Evolutionary conservation across 2,888 invertebrate species (phyloP).

Genomic region (Cabera pusaria): DNA sequence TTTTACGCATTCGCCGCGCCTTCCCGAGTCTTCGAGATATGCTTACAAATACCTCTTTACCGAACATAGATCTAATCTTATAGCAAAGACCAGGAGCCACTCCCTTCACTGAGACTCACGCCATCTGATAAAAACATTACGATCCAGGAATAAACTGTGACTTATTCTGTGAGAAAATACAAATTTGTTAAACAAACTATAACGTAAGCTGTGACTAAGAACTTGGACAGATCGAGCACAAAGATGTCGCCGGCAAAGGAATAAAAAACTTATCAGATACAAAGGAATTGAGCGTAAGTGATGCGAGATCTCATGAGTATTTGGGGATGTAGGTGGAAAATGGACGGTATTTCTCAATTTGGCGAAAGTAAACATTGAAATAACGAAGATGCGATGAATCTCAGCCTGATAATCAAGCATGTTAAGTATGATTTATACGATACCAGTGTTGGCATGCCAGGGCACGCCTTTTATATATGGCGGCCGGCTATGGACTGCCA

Average conservation of each 20-base stretch:
- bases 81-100: conserved; percentile 18
- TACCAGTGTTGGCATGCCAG: no score
- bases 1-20: conserved; percentile 12
- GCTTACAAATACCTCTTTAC: conserved; percentile 17
- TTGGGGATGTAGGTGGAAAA: conserved; percentile 8
- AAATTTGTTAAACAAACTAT: conserved; percentile 4
- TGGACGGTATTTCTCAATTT: no score
- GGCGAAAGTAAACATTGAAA: no score
- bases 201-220: conserved; percentile 5
- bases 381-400: no score
- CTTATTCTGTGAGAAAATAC: conserved; percentile 1
- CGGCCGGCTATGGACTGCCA: no score
- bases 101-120: conserved; percentile 7
- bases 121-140: conserved; percentile 16
- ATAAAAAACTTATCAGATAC: conserved; percentile 29
- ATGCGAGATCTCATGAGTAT: conserved; percentile 20
- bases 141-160: background rate
- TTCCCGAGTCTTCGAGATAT: conserved; percentile 9
- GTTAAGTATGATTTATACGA: no score
- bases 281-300: conserved; percentile 30
- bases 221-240: conserved; percentile 10
- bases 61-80: conserved; percentile 16
- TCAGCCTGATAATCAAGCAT: no score
- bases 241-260: conserved; percentile 8
- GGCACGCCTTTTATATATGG: no score